Percentiles rank a stretch among this genome's conserved stretches.
Evolutionary conservation across 2,113 vertebrate genomes (phyloP).

Genomic region (Pygoscelis antarcticus): DNA sequence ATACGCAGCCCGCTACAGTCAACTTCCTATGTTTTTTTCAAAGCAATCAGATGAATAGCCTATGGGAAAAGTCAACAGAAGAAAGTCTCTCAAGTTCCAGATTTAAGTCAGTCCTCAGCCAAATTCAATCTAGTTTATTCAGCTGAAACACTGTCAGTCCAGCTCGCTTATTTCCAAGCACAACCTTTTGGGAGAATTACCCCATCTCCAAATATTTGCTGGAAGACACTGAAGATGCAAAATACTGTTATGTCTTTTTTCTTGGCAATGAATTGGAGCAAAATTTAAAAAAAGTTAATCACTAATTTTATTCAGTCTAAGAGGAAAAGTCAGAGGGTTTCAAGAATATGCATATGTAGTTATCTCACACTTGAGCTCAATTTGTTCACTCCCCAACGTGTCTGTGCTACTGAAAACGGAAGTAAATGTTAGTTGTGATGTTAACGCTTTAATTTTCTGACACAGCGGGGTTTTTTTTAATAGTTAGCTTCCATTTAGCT

Average conservation of each 20-base stretch:
- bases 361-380: neutral
- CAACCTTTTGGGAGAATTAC: neutral
- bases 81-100: neutral
- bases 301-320: neutral
- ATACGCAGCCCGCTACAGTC: neutral
- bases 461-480: neutral
- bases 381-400: neutral
- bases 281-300: neutral
- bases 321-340: neutral
- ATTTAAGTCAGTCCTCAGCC: neutral
- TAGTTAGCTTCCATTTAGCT: neutral
- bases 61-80: neutral
- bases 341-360: neutral
- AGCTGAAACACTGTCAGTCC: neutral
- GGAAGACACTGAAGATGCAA: neutral
- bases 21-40: neutral
- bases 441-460: neutral
- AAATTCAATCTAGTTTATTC: neutral
- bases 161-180: neutral
- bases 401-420: neutral
- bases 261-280: neutral
- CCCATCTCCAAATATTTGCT: neutral
- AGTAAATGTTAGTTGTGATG: neutral
- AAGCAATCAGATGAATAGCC: neutral
- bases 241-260: neutral